Evolutionary conservation across 1,140 invertebrate species (phyloP), one percentile per base, ranked within the genome.

Genomic region (Brachionus asplanchnoidis): DNA sequence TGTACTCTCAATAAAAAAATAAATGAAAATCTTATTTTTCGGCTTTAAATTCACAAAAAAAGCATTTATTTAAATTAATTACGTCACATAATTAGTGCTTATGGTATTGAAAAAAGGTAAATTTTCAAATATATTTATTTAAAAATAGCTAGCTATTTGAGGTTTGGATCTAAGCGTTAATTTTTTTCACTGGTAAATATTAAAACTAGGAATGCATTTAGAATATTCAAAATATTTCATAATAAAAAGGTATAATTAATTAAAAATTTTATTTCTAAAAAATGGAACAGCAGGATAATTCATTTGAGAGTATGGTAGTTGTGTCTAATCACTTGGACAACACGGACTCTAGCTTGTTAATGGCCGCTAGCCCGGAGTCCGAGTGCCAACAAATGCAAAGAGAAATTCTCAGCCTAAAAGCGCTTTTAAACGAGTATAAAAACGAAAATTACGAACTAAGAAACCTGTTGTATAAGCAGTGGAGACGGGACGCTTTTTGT

Each of bases 161-260:
- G 26, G 26, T 28, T 28, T 28, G 26, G 26, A 28, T 28, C 26
- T 28, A 28, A 2, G 26, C 26, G 26, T 28, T 28, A 28, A 28
- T 3, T 28, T n/a, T n/a, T n/a, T n/a, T n/a, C n/a, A n/a, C 26
- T 28, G 26, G 26, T 28, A 28, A 28, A 56, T 20, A 56, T 56
- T 56, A 56, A 14, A 68, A 68, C 26, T 68, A 26, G 28, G 66
- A 28, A 70, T 70, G 36, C 2, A 40, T 70, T 36, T 32, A 70
- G n/a, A 36, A 70, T n/a, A 32, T 3, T 70, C 9, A 70, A 32
- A 11, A 28, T 32, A 23, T 70, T 70, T 70, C 36, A 70, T 7
- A 70, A 70, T 70, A 23, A 77, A 77, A 46, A 77, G 68, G 68
- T 73, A 73, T 17, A 40, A 42, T 42, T 40, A 73, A 17, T 73